A percentile compares a stretch with the other conserved stretches of the same genome.
These are phyloP conservation scores for Drosophila sucinea DNA, from an alignment of 1,140 invertebrate genomes.

Conservation along the genomic window DNA sequence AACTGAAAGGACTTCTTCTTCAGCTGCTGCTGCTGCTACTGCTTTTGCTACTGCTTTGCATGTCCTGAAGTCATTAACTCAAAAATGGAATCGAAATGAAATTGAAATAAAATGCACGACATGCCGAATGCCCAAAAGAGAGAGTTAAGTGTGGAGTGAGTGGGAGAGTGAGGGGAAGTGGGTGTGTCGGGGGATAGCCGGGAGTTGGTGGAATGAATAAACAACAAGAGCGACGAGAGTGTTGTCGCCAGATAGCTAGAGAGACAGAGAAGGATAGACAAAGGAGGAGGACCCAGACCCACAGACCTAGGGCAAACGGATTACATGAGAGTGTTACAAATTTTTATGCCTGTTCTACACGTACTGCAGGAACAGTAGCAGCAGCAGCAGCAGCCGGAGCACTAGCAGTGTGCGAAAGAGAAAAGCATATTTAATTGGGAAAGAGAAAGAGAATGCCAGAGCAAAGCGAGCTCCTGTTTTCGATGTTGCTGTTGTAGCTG, in stretches of 20 bases:
- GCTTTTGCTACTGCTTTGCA: conserved; percentile 59
- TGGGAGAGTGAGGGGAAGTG: neutral
- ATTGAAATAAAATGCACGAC: conserved; percentile 76
- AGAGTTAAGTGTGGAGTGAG: conserved; percentile 28
- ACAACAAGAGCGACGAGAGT: conserved; percentile 21
- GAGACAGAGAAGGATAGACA: conserved; percentile 7
- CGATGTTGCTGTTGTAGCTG: conserved; percentile 34
- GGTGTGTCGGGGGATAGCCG: neutral
- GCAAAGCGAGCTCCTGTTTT: conserved; percentile 11
- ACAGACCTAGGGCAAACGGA: conserved; percentile 36
- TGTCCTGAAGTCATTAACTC: conserved; percentile 73
- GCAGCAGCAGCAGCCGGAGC: neutral
- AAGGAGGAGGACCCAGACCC: conserved; percentile 14
- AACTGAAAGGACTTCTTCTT: conserved; percentile 28
- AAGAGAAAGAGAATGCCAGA: neutral
- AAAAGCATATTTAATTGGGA: conserved; percentile 24
- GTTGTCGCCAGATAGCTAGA: conserved; percentile 19
- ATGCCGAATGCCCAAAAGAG: conserved; percentile 43
- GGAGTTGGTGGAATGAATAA: conserved; percentile 3
- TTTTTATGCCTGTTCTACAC: conserved; percentile 52
- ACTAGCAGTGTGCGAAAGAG: conserved; percentile 6
- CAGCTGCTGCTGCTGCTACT: neutral
- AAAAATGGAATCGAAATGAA: conserved; percentile 73
- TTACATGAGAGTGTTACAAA: conserved; percentile 67
- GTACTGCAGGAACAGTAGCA: conserved; percentile 7